Evolutionary conservation across 1,140 invertebrate genomes (phyloP).

Genomic region (Papilio polyxenes): DNA sequence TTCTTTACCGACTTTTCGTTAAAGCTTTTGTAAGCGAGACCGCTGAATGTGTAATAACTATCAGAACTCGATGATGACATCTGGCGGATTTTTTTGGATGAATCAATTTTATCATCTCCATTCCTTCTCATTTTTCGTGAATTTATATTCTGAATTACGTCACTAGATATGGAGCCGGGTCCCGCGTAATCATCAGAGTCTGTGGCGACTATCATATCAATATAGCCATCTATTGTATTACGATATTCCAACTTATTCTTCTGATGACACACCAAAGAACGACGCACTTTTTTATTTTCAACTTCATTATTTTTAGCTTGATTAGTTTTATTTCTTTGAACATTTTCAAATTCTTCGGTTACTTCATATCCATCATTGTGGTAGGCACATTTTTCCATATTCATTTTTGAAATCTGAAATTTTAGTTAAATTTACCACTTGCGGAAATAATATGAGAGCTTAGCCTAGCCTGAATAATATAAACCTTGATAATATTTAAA

Average conservation of each 20-base stretch:
- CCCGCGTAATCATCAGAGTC: not conserved
- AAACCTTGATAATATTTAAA: not conserved
- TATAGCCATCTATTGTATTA: conserved; percentile 17
- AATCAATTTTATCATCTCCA: not conserved
- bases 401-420: conserved; percentile 18
- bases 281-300: not conserved
- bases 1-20: not conserved
- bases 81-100: not conserved
- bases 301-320: not conserved
- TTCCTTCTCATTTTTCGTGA: not conserved
- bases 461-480: not conserved
- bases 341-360: not conserved
- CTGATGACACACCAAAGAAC: not conserved
- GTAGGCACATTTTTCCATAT: not conserved
- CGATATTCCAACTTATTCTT: conserved; percentile 5
- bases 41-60: not conserved
- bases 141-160: not conserved
- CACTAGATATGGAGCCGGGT: not conserved
- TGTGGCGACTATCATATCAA: not conserved
- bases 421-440: too few relatives aligned
- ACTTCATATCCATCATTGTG: not conserved
- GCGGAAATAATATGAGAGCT: too few relatives aligned
- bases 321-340: not conserved
- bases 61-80: not conserved
- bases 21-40: not conserved